Percentiles rank a stretch among this genome's conserved stretches.
Evolutionary conservation across 2,888 invertebrate genomes (phyloP).

Genomic region (Xylophagus ater): DNA sequence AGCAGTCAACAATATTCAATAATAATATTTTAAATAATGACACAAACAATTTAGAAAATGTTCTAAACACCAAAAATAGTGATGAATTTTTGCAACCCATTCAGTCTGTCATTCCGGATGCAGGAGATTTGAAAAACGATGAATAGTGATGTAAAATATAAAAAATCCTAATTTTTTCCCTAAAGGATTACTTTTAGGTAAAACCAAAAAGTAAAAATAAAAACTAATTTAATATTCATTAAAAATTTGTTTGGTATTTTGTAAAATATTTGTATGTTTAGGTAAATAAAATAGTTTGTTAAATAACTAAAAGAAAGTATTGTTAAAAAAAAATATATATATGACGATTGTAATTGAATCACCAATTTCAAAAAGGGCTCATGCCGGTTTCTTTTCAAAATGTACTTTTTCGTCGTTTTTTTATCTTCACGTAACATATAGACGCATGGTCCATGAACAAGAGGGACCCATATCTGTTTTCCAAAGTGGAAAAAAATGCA

Average conservation of each 20-base stretch:
- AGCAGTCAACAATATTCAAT: constrained; percentile 10
- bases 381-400: too few species aligned
- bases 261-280: neutral
- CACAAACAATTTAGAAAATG: neutral
- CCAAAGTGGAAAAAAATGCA: too few species aligned
- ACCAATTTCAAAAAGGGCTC: too few species aligned
- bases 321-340: too few species aligned
- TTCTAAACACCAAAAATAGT: neutral
- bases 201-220: neutral
- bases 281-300: neutral
- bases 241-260: neutral
- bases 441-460: too few species aligned
- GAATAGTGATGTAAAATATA: neutral
- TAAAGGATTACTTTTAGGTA: too few species aligned
- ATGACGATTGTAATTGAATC: too few species aligned
- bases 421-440: too few species aligned
- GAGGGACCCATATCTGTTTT: too few species aligned
- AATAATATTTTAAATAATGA: neutral
- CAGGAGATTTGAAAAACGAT: neutral
- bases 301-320: too few species aligned
- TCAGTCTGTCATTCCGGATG: neutral
- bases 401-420: too few species aligned
- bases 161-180: too few species aligned
- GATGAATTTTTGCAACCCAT: neutral
- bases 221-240: neutral